Percentiles rank a stretch among this genome's conserved stretches.
phyloP scores from a whole-genome alignment of 92 coral and sea anemone species.

The Epizoanthus fatuus region DNA sequence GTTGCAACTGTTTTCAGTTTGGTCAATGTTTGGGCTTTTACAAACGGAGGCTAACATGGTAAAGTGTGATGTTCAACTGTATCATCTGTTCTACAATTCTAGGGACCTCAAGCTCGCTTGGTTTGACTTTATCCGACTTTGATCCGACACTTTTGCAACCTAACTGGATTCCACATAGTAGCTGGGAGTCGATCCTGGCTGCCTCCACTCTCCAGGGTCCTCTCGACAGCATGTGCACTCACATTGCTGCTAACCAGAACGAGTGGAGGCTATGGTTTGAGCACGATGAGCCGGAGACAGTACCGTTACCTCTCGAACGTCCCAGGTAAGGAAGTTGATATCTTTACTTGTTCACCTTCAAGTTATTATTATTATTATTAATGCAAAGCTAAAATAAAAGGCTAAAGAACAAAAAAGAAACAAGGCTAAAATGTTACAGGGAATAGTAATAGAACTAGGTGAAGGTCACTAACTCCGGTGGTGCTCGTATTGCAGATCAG shows the following conservation, averaged over 20 bases:
- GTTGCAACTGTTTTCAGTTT: no score
- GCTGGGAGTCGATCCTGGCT: slow-evolving; percentile 89
- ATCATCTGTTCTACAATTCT: neutral
- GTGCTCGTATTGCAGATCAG: slow-evolving; percentile 13
- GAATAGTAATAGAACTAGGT: no score
- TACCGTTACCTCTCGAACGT: slow-evolving; percentile 68
- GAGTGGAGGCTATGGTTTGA: slow-evolving; percentile 94
- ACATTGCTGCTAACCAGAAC: slow-evolving; percentile 86
- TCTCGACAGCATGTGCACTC: slow-evolving; percentile 93
- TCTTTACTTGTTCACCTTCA: no score
- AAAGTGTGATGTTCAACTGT: neutral
- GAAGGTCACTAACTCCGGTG: neutral
- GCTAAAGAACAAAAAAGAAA: no score
- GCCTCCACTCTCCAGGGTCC: slow-evolving; percentile 91
- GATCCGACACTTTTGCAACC: slow-evolving; percentile 98
- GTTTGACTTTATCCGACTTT: slow-evolving; percentile 90
- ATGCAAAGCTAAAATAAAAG: no score
- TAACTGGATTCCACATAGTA: slow-evolving; percentile 83
- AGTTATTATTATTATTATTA: no score
- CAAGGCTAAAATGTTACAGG: no score
- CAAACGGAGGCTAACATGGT: neutral
- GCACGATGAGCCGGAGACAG: slow-evolving; percentile 79
- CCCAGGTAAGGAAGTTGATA: slow-evolving; percentile 15
- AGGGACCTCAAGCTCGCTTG: slow-evolving; percentile 73
- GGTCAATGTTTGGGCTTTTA: no score